Percentiles rank a stretch among this genome's conserved stretches.
phyloP scores from a whole-genome alignment of 1,140 invertebrate genomes.

The Neodiprion pinetum region DNA sequence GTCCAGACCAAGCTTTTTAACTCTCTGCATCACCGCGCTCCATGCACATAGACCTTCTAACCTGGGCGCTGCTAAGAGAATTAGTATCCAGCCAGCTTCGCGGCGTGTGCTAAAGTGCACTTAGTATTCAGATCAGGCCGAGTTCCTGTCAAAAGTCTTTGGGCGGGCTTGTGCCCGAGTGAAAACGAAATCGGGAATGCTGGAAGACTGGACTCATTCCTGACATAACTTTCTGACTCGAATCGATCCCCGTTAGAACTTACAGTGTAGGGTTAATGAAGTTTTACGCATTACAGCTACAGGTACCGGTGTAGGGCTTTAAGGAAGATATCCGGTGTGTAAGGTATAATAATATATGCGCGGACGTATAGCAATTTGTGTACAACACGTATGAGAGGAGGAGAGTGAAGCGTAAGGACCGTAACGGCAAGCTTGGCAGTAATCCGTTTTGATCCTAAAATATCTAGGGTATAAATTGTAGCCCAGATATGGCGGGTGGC shows the following conservation, averaged over 20 bases:
- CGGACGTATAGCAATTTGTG: background rate
- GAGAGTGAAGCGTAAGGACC: slow-evolving; percentile 20
- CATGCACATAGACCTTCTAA: background rate
- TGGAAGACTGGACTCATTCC: too few relatives aligned
- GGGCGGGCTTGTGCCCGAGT: background rate
- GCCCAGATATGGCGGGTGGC: slow-evolving; percentile 31
- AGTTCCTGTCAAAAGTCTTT: background rate
- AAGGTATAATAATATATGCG: too few relatives aligned
- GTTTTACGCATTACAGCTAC: too few relatives aligned
- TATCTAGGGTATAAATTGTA: slow-evolving; percentile 47
- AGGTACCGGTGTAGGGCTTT: too few relatives aligned
- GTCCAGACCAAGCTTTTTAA: background rate
- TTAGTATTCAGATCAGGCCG: slow-evolving; percentile 4
- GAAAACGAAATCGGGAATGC: background rate
- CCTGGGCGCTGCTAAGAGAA: background rate
- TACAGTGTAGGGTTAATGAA: too few relatives aligned
- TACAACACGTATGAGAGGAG: slow-evolving; percentile 8
- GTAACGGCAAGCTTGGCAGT: background rate
- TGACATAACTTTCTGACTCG: too few relatives aligned
- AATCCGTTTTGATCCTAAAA: slow-evolving; percentile 43
- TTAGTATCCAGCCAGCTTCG: background rate
- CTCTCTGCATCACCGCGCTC: background rate
- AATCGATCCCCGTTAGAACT: too few relatives aligned
- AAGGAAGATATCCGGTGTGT: too few relatives aligned
- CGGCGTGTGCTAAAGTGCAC: background rate